Conservation (phyloP, 2,888 invertebrate genomes). For the Anaspis maculata region DNA sequence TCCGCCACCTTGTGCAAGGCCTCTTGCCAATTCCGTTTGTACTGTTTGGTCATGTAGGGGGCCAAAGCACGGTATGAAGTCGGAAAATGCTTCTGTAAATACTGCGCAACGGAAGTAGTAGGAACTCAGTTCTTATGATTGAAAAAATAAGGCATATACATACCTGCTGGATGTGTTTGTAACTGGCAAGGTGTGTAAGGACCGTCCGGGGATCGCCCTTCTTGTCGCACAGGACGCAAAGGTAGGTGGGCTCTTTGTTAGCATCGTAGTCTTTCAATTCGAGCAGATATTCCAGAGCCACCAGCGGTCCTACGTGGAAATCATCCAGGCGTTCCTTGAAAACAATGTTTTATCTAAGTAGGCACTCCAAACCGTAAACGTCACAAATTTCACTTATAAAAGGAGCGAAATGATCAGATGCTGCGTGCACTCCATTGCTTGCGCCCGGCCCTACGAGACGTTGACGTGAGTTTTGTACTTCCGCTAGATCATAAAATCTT, state of each 20-base stretch:
- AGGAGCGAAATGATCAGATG: too few relatives aligned
- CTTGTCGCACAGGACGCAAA: conserved; percentile 71
- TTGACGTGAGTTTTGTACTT: too few relatives aligned
- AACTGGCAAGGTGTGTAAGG: conserved; percentile 69
- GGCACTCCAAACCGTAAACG: too few relatives aligned
- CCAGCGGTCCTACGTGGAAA: conserved; percentile 45
- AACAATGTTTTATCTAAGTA: too few relatives aligned
- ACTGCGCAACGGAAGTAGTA: conserved; percentile 43
- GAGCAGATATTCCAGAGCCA: conserved; percentile 74
- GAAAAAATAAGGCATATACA: too few relatives aligned
- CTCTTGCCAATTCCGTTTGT: conserved; percentile 44
- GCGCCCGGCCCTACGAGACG: too few relatives aligned
- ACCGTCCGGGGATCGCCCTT: conserved; percentile 72
- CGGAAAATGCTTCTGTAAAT: conserved; percentile 58
- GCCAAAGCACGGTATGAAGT: conserved; percentile 52
- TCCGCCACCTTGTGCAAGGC: conserved; percentile 51
- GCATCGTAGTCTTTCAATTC: conserved; percentile 59
- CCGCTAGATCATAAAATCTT: too few relatives aligned
- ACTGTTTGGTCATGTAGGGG: conserved; percentile 53
- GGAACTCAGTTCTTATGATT: conserved; percentile 1
- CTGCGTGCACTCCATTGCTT: too few relatives aligned
- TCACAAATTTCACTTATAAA: too few relatives aligned
- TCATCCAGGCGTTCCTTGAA: conserved; percentile 45
- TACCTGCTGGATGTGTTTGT: conserved; percentile 53
- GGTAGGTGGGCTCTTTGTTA: conserved; percentile 63